phyloP scores from a whole-genome alignment of 2,888 invertebrate species.

The Agrilus mali region DNA sequence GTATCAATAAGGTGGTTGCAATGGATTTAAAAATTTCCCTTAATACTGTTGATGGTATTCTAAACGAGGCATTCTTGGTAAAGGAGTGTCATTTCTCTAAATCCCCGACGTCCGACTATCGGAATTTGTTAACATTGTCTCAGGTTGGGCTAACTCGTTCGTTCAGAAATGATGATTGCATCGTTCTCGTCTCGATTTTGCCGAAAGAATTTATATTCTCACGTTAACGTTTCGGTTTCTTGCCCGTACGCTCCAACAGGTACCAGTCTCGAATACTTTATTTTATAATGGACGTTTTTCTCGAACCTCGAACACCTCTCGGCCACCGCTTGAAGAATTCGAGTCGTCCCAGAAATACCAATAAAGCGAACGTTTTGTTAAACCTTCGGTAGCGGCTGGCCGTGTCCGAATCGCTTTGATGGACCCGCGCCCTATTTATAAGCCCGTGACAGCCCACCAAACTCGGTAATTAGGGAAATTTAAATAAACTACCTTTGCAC shows the following conservation, averaged over 20 bases:
- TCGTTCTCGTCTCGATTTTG: too few species aligned
- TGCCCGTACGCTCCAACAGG: slow-evolving; percentile 6
- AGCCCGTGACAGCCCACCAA: slow-evolving; percentile 11
- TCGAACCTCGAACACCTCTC: slow-evolving; percentile 20
- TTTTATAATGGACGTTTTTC: slow-evolving; percentile 16
- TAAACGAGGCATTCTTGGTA: too few species aligned
- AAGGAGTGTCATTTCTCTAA: too few species aligned
- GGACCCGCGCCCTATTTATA: slow-evolving; percentile 19
- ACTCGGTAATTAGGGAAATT: slow-evolving; percentile 11
- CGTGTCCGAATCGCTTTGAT: slow-evolving; percentile 21
- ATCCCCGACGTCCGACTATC: too few species aligned
- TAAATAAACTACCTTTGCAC: slow-evolving; percentile 12
- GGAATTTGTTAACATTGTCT: too few species aligned
- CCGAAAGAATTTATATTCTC: slow-evolving; percentile 6
- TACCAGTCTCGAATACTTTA: slow-evolving; percentile 7
- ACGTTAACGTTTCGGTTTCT: slow-evolving; percentile 5
- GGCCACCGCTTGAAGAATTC: slow-evolving; percentile 23
- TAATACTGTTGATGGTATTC: too few species aligned
- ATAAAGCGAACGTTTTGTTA: slow-evolving; percentile 19
- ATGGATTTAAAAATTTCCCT: too few species aligned
- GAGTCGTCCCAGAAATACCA: slow-evolving; percentile 25
- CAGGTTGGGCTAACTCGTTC: too few species aligned
- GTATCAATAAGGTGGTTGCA: too few species aligned
- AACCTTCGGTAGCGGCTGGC: slow-evolving; percentile 24
- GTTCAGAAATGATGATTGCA: too few species aligned